Percentiles rank a stretch among this genome's conserved stretches.
Evolutionary conservation across 2,797 vertebrate genomes (phyloP).

Genomic region (Tragelaphus eurycerus): DNA sequence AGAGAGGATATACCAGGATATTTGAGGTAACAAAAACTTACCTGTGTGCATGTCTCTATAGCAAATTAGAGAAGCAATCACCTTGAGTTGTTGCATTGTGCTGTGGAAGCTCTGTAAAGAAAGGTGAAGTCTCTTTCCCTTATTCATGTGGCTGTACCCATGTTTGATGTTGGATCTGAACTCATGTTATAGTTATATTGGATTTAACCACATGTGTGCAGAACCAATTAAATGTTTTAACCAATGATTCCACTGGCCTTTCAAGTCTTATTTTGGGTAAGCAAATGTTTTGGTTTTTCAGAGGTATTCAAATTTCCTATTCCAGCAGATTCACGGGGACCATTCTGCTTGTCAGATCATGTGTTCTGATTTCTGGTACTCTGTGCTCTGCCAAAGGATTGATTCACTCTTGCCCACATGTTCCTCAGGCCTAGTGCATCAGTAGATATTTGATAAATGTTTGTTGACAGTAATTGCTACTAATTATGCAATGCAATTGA

Average conservation of each 20-base stretch:
- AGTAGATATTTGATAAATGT: neutral
- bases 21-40: neutral
- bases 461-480: neutral
- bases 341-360: neutral
- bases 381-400: neutral
- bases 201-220: neutral
- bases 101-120: accelerated
- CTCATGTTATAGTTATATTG: neutral
- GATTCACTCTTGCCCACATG: neutral
- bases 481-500: neutral
- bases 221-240: neutral
- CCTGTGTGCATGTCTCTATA: neutral
- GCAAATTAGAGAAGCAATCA: neutral
- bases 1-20: neutral
- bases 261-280: neutral
- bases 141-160: neutral
- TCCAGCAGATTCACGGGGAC: neutral
- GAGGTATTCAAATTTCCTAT: neutral
- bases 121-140: neutral
- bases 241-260: neutral
- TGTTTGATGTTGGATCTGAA: neutral
- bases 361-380: neutral
- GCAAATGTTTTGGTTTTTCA: neutral
- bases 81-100: neutral
- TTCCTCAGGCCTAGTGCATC: neutral